phyloP scores from a whole-genome alignment of 1,140 invertebrate genomes.

The Plectrocnemia conspersa region DNA sequence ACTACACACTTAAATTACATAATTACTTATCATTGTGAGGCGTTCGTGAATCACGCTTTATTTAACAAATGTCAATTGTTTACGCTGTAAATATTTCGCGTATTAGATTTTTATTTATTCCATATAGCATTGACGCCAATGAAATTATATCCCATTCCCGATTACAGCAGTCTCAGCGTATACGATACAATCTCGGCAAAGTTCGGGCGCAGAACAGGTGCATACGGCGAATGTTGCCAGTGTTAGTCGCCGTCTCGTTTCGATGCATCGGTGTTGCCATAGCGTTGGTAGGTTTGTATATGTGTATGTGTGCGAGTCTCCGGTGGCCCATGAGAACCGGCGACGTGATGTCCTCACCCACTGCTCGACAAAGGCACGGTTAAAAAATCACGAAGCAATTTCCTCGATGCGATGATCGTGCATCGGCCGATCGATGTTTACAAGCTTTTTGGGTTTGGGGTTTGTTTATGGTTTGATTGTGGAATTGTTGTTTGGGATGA shows the following conservation, averaged over 20 bases:
- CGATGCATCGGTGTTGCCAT: conserved; percentile 8
- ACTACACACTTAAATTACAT: no score
- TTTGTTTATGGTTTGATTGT: no score
- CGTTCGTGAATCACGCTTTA: no score
- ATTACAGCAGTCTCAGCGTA: no score
- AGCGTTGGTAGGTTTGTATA: background rate
- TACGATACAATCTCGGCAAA: no score
- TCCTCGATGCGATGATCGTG: background rate
- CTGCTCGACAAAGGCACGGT: conserved; percentile 2
- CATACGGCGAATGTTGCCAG: background rate
- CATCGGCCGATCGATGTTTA: background rate
- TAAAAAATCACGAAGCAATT: conserved; percentile 10
- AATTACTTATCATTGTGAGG: no score
- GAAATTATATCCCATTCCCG: no score
- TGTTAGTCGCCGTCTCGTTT: background rate
- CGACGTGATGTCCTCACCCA: conserved; percentile 33
- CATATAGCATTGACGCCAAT: no score
- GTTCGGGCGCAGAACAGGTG: background rate
- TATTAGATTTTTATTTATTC: no score
- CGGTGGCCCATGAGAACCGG: conserved; percentile 31
- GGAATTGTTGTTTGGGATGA: no score
- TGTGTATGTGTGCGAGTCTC: conserved; percentile 9
- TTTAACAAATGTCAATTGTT: no score
- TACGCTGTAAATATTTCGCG: no score
- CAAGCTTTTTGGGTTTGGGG: background rate